A percentile compares a stretch with the other conserved stretches of the same genome.
These are phyloP conservation scores for Tipula unca DNA, from an alignment of 2,888 invertebrate genomes.

Conservation along the genomic window DNA sequence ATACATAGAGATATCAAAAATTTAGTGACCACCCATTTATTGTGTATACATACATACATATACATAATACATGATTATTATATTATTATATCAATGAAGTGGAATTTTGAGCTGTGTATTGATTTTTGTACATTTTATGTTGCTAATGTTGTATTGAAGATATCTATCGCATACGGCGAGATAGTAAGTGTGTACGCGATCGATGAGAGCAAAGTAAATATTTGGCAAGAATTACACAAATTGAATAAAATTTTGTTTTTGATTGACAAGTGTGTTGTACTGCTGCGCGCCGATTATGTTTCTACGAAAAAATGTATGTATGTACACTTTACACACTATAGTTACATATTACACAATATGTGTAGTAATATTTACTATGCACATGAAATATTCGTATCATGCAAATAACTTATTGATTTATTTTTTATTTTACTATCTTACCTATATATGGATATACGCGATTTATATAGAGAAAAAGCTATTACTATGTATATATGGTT, in stretches of 20 bases:
- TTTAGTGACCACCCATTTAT: not conserved
- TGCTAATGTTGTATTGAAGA: not conserved
- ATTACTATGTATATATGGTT: not conserved
- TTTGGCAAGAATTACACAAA: not conserved
- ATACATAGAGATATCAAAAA: not conserved
- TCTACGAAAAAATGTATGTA: not conserved
- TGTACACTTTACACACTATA: not conserved
- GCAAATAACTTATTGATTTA: not conserved
- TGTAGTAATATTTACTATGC: not conserved
- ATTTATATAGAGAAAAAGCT: not conserved
- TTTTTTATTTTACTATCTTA: not conserved
- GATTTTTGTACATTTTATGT: slow-evolving; percentile 1
- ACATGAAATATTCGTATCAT: not conserved
- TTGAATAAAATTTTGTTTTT: not conserved
- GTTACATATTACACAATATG: not conserved
- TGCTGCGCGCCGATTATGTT: not conserved
- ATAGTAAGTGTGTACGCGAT: not conserved
- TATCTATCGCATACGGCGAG: not conserved
- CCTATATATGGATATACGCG: not conserved
- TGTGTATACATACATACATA: not conserved
- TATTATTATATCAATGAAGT: not conserved
- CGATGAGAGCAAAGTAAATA: not conserved
- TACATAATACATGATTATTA: not conserved
- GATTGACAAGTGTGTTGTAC: slow-evolving; percentile 14
- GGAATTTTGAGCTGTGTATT: not conserved